Base-by-base conservation (phyloP, 2,888 invertebrate species). In the Epiperipatus broadwayi region DNA sequence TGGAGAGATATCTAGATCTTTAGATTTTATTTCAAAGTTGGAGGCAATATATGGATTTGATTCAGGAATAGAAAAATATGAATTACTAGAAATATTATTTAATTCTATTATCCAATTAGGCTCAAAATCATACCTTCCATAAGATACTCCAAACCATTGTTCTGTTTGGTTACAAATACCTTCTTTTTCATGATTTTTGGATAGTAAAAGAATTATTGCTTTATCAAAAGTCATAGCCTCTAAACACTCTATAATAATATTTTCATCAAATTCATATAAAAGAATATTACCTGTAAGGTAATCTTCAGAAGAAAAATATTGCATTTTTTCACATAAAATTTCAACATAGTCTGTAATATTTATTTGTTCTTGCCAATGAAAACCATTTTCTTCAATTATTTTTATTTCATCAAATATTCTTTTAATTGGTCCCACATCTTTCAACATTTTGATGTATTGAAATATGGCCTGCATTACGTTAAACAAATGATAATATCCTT, bases 91-190 rank as follows among this genome's bases (percentile, higher is more conserved):
- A n/a, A n/a, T n/a, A n/a, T n/a, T n/a, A n/a, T n/a, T n/a, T n/a
- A n/a, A n/a, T n/a, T n/a, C n/a, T n/a, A n/a, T n/a, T n/a, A n/a
- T n/a, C n/a, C n/a, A n/a, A n/a, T n/a, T n/a, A n/a, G n/a, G n/a
- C n/a, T n/a, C n/a, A n/a, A n/a, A n/a, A n/a, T n/a, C n/a, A n/a
- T n/a, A n/a, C n/a, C n/a, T n/a, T n/a, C n/a, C n/a, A n/a, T n/a
- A n/a, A n/a, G n/a, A n/a, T n/a, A n/a, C n/a, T n/a, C n/a, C n/a
- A 58, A 81, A 85, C 84, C 84, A 87, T 41, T 71, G 69, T 57
- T 85, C 84, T 22, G 48, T 50, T n/a, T 70, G 61, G 48, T 77
- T 69, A 50, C 74, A 78, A 1, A 56, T 51, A 14, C 61, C 52
- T 21, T 58, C 55, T 33, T 57, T 53, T 34, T 56, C 55, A 50